Base-by-base conservation (phyloP, 2,888 invertebrate genomes). In the Diogma glabrata region DNA sequence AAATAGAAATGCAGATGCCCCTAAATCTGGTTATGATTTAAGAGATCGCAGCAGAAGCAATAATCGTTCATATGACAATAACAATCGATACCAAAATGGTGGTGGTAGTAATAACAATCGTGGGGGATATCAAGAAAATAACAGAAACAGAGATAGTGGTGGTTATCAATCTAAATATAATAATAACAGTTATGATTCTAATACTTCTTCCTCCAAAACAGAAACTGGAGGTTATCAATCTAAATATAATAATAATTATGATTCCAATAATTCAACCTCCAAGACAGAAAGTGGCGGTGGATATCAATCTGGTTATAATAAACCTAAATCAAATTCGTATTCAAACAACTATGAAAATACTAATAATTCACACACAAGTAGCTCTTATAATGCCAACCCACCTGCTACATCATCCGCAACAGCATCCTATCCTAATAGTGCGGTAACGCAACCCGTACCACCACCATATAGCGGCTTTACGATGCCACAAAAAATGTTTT, bases 401-500 rank as follows among this genome's bases (percentile, higher is more conserved):
- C 60, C 63, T 9, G 22, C 24, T 16, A 24, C 24, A 22, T 16
- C 46, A 23, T 46, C 24, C 46, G 14, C 28, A 28, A 28, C 43
- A 43, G 23, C 43, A 43, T 43, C 43, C n/a, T 43, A 43, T 43
- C 23, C 43, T 22, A 22, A 23, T 43, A 23, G 43, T 43, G 43
- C 23, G 23, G 20, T 23, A 22, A 43, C 47, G 10, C 26, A 24
- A 28, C 19, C 48, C n/a, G n/a, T n/a, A 33, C 60, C 61, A 7
- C 56, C 61, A 3, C 49, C 61, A 30, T 60, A 57, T 45, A 58
- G 48, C n/a, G 23, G 19, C 33, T 33, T 24, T 48, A 9, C 30
- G 20, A 48, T 48, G 48, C 48, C 51, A 19, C 58, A 60, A 38
- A 63, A 61, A 54, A 64, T 66, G 60, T 67, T 63, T 56, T 63